Base-by-base conservation (phyloP, 2,888 invertebrate species). In the Morpho deidamia region DNA sequence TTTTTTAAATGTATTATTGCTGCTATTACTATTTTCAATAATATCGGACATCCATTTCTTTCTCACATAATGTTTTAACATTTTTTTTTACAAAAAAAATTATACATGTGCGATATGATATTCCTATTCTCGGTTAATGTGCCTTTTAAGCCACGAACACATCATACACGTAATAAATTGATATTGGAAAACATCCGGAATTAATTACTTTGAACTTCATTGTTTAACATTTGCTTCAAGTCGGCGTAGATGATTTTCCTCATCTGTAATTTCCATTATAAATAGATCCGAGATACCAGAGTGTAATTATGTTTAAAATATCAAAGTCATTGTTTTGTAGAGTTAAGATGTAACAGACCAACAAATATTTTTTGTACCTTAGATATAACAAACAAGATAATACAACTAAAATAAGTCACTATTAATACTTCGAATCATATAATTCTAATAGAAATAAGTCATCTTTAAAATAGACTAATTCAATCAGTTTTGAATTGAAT, bases 131-230 rank as follows among this genome's bases (percentile, higher is more conserved):
- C 12, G 14, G 35, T 33, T 51, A 44, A 48, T 51, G 54, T 43
- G 51, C 38, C 62, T 60, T 64, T 63, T 62, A 56, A 59, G 60
- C 61, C 60, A 59, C 55, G 42, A 56, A 55, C 62, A 45, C 47
- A 59, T 60, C 56, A 56, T 61, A 54, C 53, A 56, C 49, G 57
- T 56, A 59, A 61, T 63, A 58, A 63, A 63, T 65, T 59, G 60
- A 58, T 60, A 64, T 64, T 63, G 63, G 63, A 61, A 57, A 63
- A 55, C 55, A 52, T 44, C 47, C 52, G 39, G 54, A 41, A 50
- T 61, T 61, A 56, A 59, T 61, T 56, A 52, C 53, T 50, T 14
- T 43, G 44, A 10, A 14, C 40, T 53, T 32, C 39, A 39, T 38
- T 32, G 37, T 14, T 39, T 42, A 41, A 42, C 41, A 42, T 42